Evolutionary conservation across 2,888 invertebrate genomes (phyloP).

Genomic region (Sarcophaga variegata): DNA sequence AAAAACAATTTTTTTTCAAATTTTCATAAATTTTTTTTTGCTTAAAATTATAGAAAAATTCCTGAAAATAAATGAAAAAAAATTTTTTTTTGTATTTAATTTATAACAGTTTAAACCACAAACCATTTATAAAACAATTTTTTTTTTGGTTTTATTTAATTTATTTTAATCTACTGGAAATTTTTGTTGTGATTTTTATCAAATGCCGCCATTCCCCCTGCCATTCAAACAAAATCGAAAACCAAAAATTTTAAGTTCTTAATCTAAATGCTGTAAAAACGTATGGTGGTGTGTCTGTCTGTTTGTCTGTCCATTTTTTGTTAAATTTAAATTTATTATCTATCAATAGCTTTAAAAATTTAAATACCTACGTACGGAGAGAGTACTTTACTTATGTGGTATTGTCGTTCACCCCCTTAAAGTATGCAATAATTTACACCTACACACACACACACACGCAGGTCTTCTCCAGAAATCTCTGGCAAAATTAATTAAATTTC

Average conservation of each 20-base stretch:
- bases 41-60: neutral
- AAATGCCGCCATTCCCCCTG: neutral
- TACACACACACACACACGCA: too few species aligned
- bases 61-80: constrained; percentile 2
- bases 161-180: constrained; percentile 52
- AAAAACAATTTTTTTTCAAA: neutral
- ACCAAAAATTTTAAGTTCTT: neutral
- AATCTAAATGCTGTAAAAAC: neutral
- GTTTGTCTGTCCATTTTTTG: too few species aligned
- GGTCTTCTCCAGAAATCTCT: too few species aligned
- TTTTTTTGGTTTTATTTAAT: constrained; percentile 41
- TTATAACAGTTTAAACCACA: constrained; percentile 32
- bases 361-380: too few species aligned
- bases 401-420: too few species aligned
- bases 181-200: constrained; percentile 42
- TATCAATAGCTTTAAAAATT: too few species aligned
- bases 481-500: too few species aligned
- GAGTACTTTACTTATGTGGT: too few species aligned
- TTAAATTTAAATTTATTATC: too few species aligned
- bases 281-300: too few species aligned
- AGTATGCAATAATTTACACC: too few species aligned
- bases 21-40: neutral
- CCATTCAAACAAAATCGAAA: too few species aligned
- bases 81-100: neutral
- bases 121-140: constrained; percentile 15